These are phyloP conservation scores for Acanthaster planci DNA, from an alignment of 35 echinoderm and acorn worm genomes.

Conservation along the genomic window DNA sequence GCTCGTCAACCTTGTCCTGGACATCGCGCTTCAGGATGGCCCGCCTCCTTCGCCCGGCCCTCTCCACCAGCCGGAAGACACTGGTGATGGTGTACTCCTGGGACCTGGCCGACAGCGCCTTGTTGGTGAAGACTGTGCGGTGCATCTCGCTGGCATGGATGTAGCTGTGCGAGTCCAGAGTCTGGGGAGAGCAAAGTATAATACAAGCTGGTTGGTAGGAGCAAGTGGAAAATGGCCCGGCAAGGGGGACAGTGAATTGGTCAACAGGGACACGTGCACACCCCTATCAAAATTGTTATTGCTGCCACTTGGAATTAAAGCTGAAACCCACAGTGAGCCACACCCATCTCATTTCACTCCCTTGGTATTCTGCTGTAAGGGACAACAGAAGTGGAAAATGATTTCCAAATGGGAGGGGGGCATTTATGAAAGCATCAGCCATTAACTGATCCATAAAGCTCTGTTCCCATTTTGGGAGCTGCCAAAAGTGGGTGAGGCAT, in stretches of 20 bases:
- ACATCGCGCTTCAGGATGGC: neutral
- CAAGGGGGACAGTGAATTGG: neutral
- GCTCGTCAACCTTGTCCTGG: constrained; percentile 3
- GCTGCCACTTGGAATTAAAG: no score
- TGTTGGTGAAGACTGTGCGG: constrained; percentile 63
- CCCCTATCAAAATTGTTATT: no score
- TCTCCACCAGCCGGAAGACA: constrained; percentile 63
- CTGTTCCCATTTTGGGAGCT: no score
- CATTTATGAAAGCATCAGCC: no score
- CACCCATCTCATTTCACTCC: no score
- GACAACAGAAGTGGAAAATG: no score
- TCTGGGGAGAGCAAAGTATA: constrained; percentile 20
- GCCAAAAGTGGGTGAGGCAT: no score
- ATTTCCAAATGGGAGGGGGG: no score
- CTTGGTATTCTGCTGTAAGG: no score
- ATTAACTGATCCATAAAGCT: no score
- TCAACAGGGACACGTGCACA: neutral
- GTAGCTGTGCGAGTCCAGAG: constrained; percentile 45
- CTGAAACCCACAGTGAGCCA: no score
- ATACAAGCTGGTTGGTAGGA: neutral
- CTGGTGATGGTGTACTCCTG: constrained; percentile 70
- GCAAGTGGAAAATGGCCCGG: neutral
- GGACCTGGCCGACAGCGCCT: constrained; percentile 62
- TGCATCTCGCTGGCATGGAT: constrained; percentile 50
- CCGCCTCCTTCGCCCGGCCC: neutral